Percentiles rank a stretch among this genome's conserved stretches.
Conservation (phyloP, 2,113 vertebrate genomes). For the Rhabdornis inornatus region DNA sequence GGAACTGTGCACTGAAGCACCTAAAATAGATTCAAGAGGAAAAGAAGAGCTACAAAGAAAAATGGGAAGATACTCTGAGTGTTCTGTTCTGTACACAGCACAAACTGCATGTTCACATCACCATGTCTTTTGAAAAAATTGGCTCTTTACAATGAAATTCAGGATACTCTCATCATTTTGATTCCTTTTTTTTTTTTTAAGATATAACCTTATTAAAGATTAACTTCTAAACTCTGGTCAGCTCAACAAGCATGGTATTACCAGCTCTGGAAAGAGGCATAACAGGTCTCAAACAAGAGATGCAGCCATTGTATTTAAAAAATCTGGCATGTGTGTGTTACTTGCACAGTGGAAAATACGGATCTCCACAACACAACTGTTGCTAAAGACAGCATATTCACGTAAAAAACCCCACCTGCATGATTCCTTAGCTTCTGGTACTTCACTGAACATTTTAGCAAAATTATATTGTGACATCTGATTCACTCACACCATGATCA, state of each 20-base stretch:
- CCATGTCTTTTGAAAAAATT: background rate
- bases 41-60: background rate
- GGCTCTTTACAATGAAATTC: background rate
- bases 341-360: background rate
- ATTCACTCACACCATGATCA: background rate
- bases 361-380: background rate
- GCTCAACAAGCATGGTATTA: background rate
- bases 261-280: background rate
- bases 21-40: slow-evolving; percentile 42
- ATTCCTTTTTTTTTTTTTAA: background rate
- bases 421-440: background rate
- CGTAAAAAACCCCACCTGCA: background rate
- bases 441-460: background rate
- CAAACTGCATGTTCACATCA: background rate
- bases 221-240: background rate
- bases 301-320: background rate
- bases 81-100: background rate
- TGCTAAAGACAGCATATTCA: background rate
- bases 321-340: background rate
- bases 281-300: background rate
- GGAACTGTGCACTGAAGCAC: background rate
- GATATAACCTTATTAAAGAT: background rate
- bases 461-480: background rate
- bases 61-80: background rate
- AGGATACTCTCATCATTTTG: background rate